Evolutionary conservation across 1,140 invertebrate genomes (phyloP), one percentile per base, ranked within the genome.

Genomic region (Aplysia californica): DNA sequence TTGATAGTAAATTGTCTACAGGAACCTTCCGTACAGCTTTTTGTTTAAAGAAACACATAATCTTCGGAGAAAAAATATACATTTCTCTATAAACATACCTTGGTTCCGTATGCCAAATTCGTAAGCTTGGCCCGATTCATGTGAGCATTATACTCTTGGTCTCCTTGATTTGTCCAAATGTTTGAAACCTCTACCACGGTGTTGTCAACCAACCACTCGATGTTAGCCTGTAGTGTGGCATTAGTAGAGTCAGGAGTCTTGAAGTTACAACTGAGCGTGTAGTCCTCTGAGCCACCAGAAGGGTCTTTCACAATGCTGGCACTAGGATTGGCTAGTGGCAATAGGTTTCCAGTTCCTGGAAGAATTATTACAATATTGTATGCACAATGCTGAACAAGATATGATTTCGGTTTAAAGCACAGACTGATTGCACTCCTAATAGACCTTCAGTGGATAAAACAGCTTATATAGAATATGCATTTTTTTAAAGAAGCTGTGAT

Each of bases 181-280:
- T 50, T 21, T 39, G 56, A 64, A 23, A 71, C 23, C 3, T 76
- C 39, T 18, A 83, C 77, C 4, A 83, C 50, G 1, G 39, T 66
- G 29, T 75, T 50, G 56, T 83, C 70, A 5, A 83, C 79, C 1
- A 85, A 50, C 80, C 80, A 85, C 1, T 78, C 56, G 0, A 85
- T 75, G 18, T 73, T 56, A 58, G 82, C 82, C 18, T 75, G 39
- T 0, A 82, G 50, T 3, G 58, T 80, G 20, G 58, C 59, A 35
- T 80, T 80, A n/a, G n/a, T n/a, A 5, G 39, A 61, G 36, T 78
- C 41, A 15, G 76, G 58, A 1, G 75, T 20, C 4, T 64, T 20
- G 66, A 83, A 82, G 20, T 71, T 50, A 74, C 83, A 85, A 0
- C 15, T 5, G 2, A 85, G 65, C 5, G 82, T 83, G 6, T 71